phyloP scores from a whole-genome alignment of 2,113 vertebrate genomes.

The Motacilla tschutschensis region DNA sequence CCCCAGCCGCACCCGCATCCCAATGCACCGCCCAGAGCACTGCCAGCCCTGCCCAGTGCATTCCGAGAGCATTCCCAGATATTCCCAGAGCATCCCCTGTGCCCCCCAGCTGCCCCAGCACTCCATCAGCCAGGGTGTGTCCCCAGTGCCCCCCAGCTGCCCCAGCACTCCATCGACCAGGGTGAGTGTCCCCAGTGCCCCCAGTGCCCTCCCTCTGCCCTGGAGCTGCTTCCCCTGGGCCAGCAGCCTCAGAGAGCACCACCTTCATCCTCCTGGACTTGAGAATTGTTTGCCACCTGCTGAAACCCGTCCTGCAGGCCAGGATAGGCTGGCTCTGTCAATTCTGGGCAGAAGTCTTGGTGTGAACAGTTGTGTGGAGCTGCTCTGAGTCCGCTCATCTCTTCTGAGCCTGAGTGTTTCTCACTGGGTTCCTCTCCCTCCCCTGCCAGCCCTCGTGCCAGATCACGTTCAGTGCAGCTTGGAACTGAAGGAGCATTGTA shows the following conservation, averaged over 20 bases:
- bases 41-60: conserved; percentile 52
- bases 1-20: no score
- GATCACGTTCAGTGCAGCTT: background rate
- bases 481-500: background rate
- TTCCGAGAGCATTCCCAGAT: no score
- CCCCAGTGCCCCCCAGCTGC: conserved; percentile 29
- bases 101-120: no score
- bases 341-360: background rate
- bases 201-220: background rate
- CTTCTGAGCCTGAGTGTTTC: background rate
- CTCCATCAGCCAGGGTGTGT: no score
- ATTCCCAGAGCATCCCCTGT: no score
- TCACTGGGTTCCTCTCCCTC: background rate
- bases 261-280: background rate
- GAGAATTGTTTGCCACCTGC: background rate
- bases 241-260: background rate
- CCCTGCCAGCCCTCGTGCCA: background rate
- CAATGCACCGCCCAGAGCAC: no score
- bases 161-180: no score
- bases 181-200: no score
- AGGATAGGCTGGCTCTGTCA: background rate
- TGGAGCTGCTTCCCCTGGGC: background rate
- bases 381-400: background rate
- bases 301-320: background rate
- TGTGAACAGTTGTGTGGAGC: background rate